phyloP scores from a whole-genome alignment of 1,140 invertebrate genomes.

The Ips typographus region DNA sequence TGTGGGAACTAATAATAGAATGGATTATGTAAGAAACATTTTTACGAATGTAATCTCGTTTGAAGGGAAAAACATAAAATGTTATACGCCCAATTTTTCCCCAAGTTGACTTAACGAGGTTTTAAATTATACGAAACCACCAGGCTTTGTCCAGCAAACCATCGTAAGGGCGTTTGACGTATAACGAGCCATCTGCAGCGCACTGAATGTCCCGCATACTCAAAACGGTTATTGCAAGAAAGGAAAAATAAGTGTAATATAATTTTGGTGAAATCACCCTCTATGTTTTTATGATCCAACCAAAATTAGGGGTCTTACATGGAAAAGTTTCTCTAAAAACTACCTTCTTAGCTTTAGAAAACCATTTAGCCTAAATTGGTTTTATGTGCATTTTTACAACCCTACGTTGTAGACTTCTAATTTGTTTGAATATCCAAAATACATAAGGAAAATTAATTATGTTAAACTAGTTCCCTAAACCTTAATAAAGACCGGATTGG shows the following conservation, averaged over 20 bases:
- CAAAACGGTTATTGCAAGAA: slow-evolving; percentile 16
- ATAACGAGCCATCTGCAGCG: slow-evolving; percentile 12
- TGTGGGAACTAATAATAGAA: too few relatives aligned
- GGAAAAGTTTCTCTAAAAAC: too few relatives aligned
- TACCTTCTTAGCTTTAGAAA: too few relatives aligned
- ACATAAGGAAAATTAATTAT: too few relatives aligned
- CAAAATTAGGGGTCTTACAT: background rate
- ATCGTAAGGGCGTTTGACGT: slow-evolving; percentile 1
- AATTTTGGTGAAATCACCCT: slow-evolving; percentile 3
- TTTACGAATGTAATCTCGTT: too few relatives aligned
- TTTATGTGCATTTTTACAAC: too few relatives aligned
- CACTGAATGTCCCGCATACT: slow-evolving; percentile 17
- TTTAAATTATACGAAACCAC: slow-evolving; percentile 11
- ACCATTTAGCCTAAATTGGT: too few relatives aligned
- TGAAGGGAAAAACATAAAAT: background rate
- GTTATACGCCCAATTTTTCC: slow-evolving; percentile 10
- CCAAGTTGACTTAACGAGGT: slow-evolving; percentile 5
- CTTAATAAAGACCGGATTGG: too few relatives aligned
- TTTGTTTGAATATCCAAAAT: too few relatives aligned
- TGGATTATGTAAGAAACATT: too few relatives aligned
- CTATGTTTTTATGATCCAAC: slow-evolving; percentile 7
- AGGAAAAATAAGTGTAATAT: slow-evolving; percentile 21
- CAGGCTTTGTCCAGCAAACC: slow-evolving; percentile 3
- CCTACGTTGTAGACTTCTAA: too few relatives aligned
- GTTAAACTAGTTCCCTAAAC: too few relatives aligned